Evolutionary conservation across 1,140 invertebrate genomes (phyloP).

Genomic region (Ips typographus): DNA sequence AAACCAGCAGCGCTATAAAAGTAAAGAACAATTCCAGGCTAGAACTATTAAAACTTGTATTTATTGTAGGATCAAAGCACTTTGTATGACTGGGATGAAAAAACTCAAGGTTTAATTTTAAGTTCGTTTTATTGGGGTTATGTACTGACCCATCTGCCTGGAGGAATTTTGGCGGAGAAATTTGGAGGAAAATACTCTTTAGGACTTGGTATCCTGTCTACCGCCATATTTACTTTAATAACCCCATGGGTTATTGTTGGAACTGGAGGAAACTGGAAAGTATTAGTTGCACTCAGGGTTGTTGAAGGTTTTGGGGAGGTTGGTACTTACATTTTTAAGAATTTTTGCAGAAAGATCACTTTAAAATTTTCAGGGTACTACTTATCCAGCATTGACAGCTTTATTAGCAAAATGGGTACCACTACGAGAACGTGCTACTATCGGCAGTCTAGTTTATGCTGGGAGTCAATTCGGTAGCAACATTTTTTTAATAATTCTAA

Average conservation of each 20-base stretch:
- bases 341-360: neutral
- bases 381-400: constrained; percentile 73
- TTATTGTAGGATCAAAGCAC: constrained; percentile 39
- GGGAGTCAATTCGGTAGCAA: constrained; percentile 61
- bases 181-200: constrained; percentile 78
- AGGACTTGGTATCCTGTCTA: constrained; percentile 70
- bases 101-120: constrained; percentile 64
- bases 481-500: neutral
- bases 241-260: constrained; percentile 66
- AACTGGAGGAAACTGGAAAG: constrained; percentile 56
- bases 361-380: constrained; percentile 62
- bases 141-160: constrained; percentile 71
- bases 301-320: constrained; percentile 72
- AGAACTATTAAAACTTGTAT: constrained; percentile 6
- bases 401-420: constrained; percentile 77
- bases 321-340: constrained; percentile 30
- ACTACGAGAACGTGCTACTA: constrained; percentile 68
- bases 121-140: constrained; percentile 76
- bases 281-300: constrained; percentile 64
- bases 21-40: constrained; percentile 5
- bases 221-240: constrained; percentile 72
- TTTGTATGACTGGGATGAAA: constrained; percentile 64
- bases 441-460: constrained; percentile 73
- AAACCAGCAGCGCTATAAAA: constrained; percentile 22
- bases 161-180: constrained; percentile 71